These are phyloP conservation scores for Ptychochromis oligacanthus DNA, from an alignment of 2,113 vertebrate species.

Conservation along the genomic window DNA sequence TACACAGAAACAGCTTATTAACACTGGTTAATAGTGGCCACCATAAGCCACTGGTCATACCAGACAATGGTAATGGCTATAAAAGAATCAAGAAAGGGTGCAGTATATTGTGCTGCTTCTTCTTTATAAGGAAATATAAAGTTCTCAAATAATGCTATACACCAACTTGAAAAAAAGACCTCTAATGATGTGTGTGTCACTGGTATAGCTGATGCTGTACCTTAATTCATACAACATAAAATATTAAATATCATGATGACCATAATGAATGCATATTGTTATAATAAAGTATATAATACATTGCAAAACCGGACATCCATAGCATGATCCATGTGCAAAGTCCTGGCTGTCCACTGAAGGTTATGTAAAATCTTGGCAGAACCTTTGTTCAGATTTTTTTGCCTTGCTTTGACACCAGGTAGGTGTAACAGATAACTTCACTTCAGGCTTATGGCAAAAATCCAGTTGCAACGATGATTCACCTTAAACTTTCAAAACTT, in stretches of 20 bases:
- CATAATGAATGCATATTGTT: background rate
- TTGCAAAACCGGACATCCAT: background rate
- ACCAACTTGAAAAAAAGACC: background rate
- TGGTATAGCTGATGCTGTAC: background rate
- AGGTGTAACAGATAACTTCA: slow-evolving; percentile 3
- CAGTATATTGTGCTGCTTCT: background rate
- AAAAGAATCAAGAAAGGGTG: background rate
- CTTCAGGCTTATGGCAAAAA: slow-evolving; percentile 1
- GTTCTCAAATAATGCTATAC: background rate
- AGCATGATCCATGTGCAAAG: background rate
- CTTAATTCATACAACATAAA: background rate
- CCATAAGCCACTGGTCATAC: background rate
- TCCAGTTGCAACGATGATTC: slow-evolving; percentile 26
- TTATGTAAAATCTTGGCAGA: slow-evolving; percentile 1
- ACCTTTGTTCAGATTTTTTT: background rate
- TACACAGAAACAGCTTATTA: too few relatives aligned
- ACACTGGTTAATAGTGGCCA: background rate
- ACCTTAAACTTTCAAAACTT: slow-evolving; percentile 6
- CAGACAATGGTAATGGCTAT: background rate
- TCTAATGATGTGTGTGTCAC: background rate
- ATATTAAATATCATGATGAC: background rate
- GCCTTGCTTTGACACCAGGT: background rate
- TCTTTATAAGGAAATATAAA: background rate
- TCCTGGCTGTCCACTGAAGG: background rate
- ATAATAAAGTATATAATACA: background rate